Evolutionary conservation across 2,797 vertebrate genomes (phyloP), one percentile per base, ranked within the genome.

Genomic region (Coluber constrictor): DNA sequence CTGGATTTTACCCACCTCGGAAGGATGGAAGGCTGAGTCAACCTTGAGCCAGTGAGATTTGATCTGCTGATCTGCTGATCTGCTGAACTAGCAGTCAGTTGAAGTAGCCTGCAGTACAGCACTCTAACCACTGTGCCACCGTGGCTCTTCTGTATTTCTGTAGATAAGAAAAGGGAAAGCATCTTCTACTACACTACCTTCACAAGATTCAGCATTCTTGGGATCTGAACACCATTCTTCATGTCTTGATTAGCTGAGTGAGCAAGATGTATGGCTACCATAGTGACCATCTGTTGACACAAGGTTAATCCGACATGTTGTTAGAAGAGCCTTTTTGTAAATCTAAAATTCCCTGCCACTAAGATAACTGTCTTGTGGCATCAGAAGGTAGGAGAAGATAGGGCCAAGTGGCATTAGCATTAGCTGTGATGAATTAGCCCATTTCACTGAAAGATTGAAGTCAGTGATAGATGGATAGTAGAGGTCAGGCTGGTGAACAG

Each of bases 391-490:
- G 94, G 70, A 16, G 92, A 0, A 95, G 92, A 93, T 7, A 92
- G 88, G 95, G 54, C 61, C 23, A 59, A 89, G 92, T 95, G 60
- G 93, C 93, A 95, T 70, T 88, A 95, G 66, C 94, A 91, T 92
- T 83, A 97, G 89, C 88, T 95, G 90, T 96, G 96, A 98, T 96
- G 60, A 96, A 96, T 97, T 95, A 97, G 63, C 29, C 70, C 93
- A 51, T 97, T 96, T 66, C 94, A 47, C 25, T 93, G 92, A 93
- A 96, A 97, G 96, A 97, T 4, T 97, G 96, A 97, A 97, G 93
- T 25, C 79, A 86, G 9, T 96, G 94, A 96, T 92, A 95, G 93
- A 97, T 88, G 94, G 92, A 95, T 95, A 90, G 59, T 63, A 86
- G 12, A 89, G 95, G 95, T 96, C 93, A 94, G 91, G 94, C 95